Percentiles rank a stretch among this genome's conserved stretches.
These are phyloP conservation scores for Baryphthengus martii DNA, from an alignment of 2,113 vertebrate genomes.

Conservation along the genomic window DNA sequence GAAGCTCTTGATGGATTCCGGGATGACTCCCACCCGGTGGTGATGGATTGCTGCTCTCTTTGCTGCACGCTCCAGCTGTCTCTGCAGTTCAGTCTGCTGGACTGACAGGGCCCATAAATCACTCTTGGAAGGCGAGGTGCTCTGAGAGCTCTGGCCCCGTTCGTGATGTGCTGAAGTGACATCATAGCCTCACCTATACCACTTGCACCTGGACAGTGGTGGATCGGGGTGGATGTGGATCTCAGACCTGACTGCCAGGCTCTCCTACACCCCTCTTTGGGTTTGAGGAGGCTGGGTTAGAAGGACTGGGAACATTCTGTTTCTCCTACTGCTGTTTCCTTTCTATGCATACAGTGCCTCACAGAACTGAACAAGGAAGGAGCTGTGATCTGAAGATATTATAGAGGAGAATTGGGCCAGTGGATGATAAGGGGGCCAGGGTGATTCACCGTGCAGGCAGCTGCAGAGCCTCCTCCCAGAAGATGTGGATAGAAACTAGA, in stretches of 20 bases:
- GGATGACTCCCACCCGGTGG: not conserved
- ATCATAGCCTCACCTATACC: not conserved
- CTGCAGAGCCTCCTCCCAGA: not conserved
- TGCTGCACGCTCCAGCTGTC: conserved; percentile 17
- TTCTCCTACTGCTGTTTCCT: not conserved
- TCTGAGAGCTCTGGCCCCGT: not conserved
- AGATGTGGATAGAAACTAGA: not conserved
- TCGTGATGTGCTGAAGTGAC: not conserved
- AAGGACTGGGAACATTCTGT: not conserved
- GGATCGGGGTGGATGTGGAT: not conserved
- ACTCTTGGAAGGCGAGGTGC: not conserved
- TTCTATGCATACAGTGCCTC: not conserved
- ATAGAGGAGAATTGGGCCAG: not conserved
- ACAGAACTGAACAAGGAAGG: not conserved
- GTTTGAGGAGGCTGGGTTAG: not conserved
- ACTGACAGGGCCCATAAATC: conserved; percentile 68
- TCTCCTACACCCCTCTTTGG: not conserved
- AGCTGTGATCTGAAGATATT: not conserved
- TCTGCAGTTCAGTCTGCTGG: not conserved
- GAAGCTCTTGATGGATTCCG: conserved; percentile 17
- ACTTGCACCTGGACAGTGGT: not conserved
- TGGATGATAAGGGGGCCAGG: not conserved
- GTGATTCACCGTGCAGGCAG: not conserved
- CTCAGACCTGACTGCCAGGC: not conserved
- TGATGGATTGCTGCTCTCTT: conserved; percentile 22